These are phyloP conservation scores for Caenorhabditis virilis DNA, from an alignment of 2,888 invertebrate genomes.

Conservation along the genomic window DNA sequence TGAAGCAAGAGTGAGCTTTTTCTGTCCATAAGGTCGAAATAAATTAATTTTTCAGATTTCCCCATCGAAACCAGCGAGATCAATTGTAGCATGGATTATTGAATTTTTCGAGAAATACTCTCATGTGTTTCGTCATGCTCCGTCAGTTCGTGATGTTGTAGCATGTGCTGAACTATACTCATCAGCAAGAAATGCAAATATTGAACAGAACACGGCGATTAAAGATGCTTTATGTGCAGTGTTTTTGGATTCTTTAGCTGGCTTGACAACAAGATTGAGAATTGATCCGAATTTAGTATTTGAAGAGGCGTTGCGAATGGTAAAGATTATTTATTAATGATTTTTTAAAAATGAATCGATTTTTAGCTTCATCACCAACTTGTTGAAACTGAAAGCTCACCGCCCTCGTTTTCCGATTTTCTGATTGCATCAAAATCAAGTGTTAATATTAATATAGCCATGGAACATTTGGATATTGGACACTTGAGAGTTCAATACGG, in stretches of 20 bases:
- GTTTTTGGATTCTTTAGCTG: conserved; percentile 86
- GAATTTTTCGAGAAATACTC: conserved; percentile 48
- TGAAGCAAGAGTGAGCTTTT: conserved; percentile 11
- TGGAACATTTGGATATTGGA: conserved; percentile 25
- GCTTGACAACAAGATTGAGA: conserved; percentile 88
- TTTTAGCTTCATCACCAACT: conserved; percentile 25
- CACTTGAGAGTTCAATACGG: conserved; percentile 44
- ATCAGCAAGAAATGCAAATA: conserved; percentile 52
- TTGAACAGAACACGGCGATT: conserved; percentile 46
- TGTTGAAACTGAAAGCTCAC: conserved; percentile 6
- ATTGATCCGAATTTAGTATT: conserved; percentile 31
- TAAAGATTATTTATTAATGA: conserved; percentile 3
- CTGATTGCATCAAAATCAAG: conserved; percentile 4
- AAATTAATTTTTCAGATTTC: conserved; percentile 1
- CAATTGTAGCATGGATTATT: conserved; percentile 49
- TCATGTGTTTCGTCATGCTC: conserved; percentile 52
- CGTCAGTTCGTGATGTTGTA: conserved; percentile 74
- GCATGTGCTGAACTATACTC: conserved; percentile 74
- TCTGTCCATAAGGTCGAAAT: neutral
- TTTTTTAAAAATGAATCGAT: neutral
- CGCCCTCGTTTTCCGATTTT: conserved; percentile 11
- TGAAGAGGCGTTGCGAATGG: conserved; percentile 42
- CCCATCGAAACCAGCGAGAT: conserved; percentile 31
- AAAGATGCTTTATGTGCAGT: conserved; percentile 73
- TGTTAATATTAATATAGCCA: conserved; percentile 5